Evolutionary conservation across 2,888 invertebrate species (phyloP).

Genomic region (Drosophila diplacantha): DNA sequence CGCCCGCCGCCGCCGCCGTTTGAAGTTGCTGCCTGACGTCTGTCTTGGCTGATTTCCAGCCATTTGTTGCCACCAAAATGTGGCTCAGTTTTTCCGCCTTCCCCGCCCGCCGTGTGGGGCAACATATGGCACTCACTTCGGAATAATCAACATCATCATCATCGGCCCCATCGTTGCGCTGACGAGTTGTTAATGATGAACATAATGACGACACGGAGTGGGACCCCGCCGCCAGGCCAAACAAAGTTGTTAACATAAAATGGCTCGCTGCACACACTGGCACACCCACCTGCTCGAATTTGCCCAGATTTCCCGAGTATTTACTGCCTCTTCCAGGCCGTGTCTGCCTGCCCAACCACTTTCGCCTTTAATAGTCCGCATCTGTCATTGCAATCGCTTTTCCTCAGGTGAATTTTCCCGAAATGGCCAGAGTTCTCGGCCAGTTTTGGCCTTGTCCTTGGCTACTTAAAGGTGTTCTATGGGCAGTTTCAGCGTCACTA

Average conservation of each 20-base stretch:
- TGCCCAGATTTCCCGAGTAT: conserved; percentile 13
- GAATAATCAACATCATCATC: conserved; percentile 39
- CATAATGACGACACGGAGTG: conserved; percentile 57
- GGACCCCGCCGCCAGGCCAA: conserved; percentile 56
- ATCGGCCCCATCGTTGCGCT: conserved; percentile 39
- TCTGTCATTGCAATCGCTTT: conserved; percentile 66
- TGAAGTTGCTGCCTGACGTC: conserved; percentile 25
- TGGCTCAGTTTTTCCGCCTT: conserved; percentile 9
- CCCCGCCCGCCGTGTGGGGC: conserved; percentile 5
- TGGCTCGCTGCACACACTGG: conserved; percentile 63
- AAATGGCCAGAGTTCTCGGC: too few relatives aligned
- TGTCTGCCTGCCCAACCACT: conserved; percentile 20
- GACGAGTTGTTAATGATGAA: conserved; percentile 70
- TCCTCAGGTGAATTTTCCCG: too few relatives aligned
- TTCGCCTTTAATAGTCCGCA: conserved; percentile 55
- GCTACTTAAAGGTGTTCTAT: too few relatives aligned
- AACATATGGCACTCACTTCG: conserved; percentile 65
- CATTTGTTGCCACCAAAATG: conserved; percentile 51
- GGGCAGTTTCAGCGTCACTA: too few relatives aligned
- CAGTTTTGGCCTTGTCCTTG: too few relatives aligned
- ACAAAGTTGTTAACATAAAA: conserved; percentile 71
- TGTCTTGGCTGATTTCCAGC: conserved; percentile 46
- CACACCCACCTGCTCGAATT: conserved; percentile 19
- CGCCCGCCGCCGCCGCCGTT: conserved; percentile 3
- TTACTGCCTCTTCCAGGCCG: not conserved